Evolutionary conservation across 2,797 vertebrate genomes (phyloP), one percentile per base, ranked within the genome.

Genomic region (Remorina albescens): DNA sequence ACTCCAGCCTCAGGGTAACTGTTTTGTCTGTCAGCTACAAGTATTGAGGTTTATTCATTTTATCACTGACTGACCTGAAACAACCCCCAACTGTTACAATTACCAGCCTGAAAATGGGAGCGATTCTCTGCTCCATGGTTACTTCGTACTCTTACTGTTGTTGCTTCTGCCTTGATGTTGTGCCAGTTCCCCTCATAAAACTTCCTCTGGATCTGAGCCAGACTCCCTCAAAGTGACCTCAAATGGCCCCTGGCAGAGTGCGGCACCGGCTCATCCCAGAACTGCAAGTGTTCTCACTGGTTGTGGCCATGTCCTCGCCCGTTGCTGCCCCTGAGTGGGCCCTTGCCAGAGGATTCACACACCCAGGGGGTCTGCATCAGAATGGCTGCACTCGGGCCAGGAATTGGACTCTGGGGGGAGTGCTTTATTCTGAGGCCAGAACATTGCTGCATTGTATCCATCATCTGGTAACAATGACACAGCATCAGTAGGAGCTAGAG

Each of bases 391-490:
- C 77, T 87, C 63, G 46, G 75, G 86, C 82, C 74, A 82, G 63
- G 82, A 86, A 83, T 85, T 81, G 83, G 54, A 77, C 70, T 25
- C 56, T 50, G 41, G 78, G 76, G 71, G 63, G 71, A 66, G 19
- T 34, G 64, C 69, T 87, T 84, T 86, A 88, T 84, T 81, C 69
- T 61, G 70, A 76, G 70, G 79, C 80, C 78, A 84, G 59, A 85
- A 79, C 81, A 63, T 80, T 87, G 77, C 37, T 80, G 76, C 79
- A 90, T 91, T 91, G 85, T 91, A 80, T 75, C 85, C 79, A 72
- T 82, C 84, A 75, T 86, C 64, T 80, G 74, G 74, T 86, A 90
- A 94, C 89, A 93, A 91, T 94, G 91, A 88, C 93, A 80, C 88
- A 89, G 91, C 90, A 87, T 89, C 76, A 89, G 85, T 63, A 66